Conservation (phyloP, 2,797 vertebrate genomes). For the Xiphophorus birchmanni region DNA sequence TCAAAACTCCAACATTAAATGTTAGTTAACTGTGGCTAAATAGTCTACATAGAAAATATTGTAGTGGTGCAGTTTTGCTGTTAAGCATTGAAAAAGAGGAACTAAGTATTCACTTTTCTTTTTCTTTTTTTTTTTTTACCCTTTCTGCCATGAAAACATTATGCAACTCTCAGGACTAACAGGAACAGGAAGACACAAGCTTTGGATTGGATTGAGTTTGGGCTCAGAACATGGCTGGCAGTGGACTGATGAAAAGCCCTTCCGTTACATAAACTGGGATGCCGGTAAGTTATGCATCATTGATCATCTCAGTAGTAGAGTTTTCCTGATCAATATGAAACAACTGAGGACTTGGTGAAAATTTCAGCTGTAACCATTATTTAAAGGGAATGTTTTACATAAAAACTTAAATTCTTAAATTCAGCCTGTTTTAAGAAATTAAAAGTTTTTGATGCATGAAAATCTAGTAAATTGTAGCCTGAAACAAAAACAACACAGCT, state of each 20-base stretch:
- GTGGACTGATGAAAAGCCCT: constrained; percentile 86
- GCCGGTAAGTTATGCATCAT: constrained; percentile 78
- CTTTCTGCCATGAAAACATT: constrained; percentile 24
- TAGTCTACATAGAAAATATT: not conserved
- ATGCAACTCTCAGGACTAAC: constrained; percentile 48
- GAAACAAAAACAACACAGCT: too few species aligned
- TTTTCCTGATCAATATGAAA: not conserved
- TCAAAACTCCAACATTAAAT: not conserved
- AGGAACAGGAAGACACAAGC: constrained; percentile 43
- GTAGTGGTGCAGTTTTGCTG: not conserved
- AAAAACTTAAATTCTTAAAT: not conserved
- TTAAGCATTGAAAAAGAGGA: constrained; percentile 50
- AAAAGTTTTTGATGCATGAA: too few species aligned
- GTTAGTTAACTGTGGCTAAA: not conserved
- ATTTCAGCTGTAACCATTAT: not conserved
- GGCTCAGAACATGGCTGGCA: constrained; percentile 89
- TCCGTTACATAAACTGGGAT: constrained; percentile 90
- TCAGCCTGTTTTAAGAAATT: not conserved
- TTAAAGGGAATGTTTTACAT: not conserved
- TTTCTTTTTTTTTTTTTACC: constrained; percentile 2
- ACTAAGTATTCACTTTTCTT: constrained; percentile 42
- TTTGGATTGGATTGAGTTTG: constrained; percentile 91
- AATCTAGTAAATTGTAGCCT: too few species aligned
- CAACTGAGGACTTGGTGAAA: not conserved
- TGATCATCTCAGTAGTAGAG: not conserved